A percentile compares a stretch with the other conserved stretches of the same genome.
Conservation (phyloP, 2,888 invertebrate genomes). For the Colletes collaris region DNA sequence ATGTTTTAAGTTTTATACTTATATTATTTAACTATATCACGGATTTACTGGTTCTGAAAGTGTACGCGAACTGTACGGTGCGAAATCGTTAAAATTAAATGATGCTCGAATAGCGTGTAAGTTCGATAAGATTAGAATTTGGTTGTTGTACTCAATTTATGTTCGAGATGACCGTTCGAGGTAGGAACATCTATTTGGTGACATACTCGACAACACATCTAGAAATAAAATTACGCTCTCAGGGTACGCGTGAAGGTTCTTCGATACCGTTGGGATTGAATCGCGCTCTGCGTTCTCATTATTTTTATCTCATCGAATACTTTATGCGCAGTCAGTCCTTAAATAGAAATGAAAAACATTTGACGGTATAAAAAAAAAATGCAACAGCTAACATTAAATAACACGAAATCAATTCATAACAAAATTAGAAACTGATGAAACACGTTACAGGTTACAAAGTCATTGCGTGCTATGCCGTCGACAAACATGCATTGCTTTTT, state of each 20-base stretch:
- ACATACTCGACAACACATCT: slow-evolving; percentile 40
- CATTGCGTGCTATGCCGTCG: slow-evolving; percentile 15
- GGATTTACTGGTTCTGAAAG: slow-evolving; percentile 78
- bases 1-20: slow-evolving; percentile 72
- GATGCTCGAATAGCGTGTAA: slow-evolving; percentile 34
- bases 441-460: slow-evolving; percentile 31
- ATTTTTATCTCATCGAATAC: slow-evolving; percentile 6
- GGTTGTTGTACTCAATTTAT: slow-evolving; percentile 60
- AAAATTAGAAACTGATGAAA: slow-evolving; percentile 45
- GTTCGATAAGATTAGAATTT: slow-evolving; percentile 56
- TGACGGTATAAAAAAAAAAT: slow-evolving; percentile 52
- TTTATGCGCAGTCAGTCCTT: slow-evolving; percentile 44
- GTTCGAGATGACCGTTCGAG: slow-evolving; percentile 54
- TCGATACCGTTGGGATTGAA: slow-evolving; percentile 48
- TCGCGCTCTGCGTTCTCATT: slow-evolving; percentile 21
- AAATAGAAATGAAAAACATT: slow-evolving; percentile 33
- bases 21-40: slow-evolving; percentile 77
- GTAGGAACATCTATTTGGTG: slow-evolving; percentile 60
- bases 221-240: slow-evolving; percentile 49
- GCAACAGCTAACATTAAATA: slow-evolving; percentile 59
- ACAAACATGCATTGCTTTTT: slow-evolving; percentile 23
- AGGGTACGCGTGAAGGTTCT: slow-evolving; percentile 56
- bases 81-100: slow-evolving; percentile 48
- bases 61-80: slow-evolving; percentile 55
- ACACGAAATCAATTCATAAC: slow-evolving; percentile 54